Conservation (phyloP, 30 jellyfish, hydroid and myxozoan genomes). For the Aurelia aurita region DNA sequence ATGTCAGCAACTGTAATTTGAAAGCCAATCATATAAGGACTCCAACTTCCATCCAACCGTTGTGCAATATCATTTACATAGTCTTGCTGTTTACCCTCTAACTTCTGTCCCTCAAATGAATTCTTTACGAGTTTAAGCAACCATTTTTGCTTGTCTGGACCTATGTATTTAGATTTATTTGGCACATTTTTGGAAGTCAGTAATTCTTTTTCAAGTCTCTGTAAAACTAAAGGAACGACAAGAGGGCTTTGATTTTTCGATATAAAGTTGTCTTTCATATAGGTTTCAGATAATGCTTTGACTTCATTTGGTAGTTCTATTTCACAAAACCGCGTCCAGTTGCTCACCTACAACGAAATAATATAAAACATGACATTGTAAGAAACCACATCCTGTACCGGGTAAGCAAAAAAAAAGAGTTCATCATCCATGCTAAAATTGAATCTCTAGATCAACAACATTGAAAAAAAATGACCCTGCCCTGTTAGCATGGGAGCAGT, state of each 20-base stretch:
- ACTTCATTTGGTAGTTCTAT: slow-evolving; percentile 73
- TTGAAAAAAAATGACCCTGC: too few species aligned
- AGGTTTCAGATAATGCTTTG: background rate
- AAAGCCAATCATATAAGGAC: slow-evolving; percentile 86
- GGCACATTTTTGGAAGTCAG: slow-evolving; percentile 72
- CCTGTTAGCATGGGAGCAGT: too few species aligned
- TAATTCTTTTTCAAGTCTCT: slow-evolving; percentile 71
- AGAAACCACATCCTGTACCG: too few species aligned
- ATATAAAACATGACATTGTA: background rate
- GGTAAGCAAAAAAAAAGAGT: too few species aligned
- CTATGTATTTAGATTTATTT: slow-evolving; percentile 62
- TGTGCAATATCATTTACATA: slow-evolving; percentile 24
- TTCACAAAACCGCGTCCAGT: slow-evolving; percentile 89
- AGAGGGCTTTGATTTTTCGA: background rate
- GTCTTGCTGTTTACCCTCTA: background rate
- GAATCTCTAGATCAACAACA: too few species aligned
- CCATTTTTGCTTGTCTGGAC: slow-evolving; percentile 63
- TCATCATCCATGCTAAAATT: too few species aligned
- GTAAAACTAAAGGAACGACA: slow-evolving; percentile 48
- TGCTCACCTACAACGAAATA: slow-evolving; percentile 65
- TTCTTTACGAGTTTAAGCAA: slow-evolving; percentile 18
- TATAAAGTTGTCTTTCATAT: background rate
- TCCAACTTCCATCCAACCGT: slow-evolving; percentile 36
- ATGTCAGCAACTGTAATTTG: slow-evolving; percentile 79
- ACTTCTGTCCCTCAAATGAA: slow-evolving; percentile 69